Percentiles rank a stretch among this genome's conserved stretches.
Conservation (phyloP, 2,888 invertebrate species). For the Chloromyia formosa region DNA sequence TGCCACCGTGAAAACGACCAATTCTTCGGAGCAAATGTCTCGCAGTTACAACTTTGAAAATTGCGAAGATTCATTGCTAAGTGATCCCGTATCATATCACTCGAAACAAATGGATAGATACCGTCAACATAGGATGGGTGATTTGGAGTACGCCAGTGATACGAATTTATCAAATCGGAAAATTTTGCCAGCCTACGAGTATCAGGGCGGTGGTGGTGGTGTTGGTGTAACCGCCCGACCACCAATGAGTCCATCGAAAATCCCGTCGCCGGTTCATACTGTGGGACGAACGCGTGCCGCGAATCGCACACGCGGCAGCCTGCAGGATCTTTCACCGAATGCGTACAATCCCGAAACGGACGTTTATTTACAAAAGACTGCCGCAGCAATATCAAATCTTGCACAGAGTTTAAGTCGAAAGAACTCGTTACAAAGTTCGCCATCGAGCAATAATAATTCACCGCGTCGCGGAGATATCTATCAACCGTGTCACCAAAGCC, state of each 20-base stretch:
- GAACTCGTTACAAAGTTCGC: slow-evolving; percentile 60
- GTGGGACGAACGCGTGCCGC: slow-evolving; percentile 66
- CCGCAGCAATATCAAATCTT: slow-evolving; percentile 59
- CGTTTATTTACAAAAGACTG: slow-evolving; percentile 68
- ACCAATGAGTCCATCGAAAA: slow-evolving; percentile 72
- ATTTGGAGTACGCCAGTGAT: slow-evolving; percentile 63
- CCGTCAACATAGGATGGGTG: slow-evolving; percentile 56
- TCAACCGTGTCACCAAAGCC: slow-evolving; percentile 52
- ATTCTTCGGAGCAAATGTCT: slow-evolving; percentile 57
- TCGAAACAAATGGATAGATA: slow-evolving; percentile 59
- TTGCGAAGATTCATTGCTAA: slow-evolving; percentile 55
- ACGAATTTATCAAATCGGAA: slow-evolving; percentile 54
- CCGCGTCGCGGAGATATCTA: slow-evolving; percentile 43
- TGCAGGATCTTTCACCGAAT: slow-evolving; percentile 53
- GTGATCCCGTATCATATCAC: slow-evolving; percentile 55
- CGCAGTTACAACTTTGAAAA: slow-evolving; percentile 61
- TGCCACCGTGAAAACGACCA: slow-evolving; percentile 55
- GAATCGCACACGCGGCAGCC: slow-evolving; percentile 60
- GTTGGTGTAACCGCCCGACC: slow-evolving; percentile 52
- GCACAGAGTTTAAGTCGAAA: slow-evolving; percentile 60
- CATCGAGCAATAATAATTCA: slow-evolving; percentile 47
- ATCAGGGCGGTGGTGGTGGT: slow-evolving; percentile 15
- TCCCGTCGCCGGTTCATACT: slow-evolving; percentile 80
- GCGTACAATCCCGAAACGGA: slow-evolving; percentile 60
- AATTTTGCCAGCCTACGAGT: slow-evolving; percentile 1